Evolutionary conservation across 2,888 invertebrate species (phyloP).

Genomic region (Standfussiana lucernea): DNA sequence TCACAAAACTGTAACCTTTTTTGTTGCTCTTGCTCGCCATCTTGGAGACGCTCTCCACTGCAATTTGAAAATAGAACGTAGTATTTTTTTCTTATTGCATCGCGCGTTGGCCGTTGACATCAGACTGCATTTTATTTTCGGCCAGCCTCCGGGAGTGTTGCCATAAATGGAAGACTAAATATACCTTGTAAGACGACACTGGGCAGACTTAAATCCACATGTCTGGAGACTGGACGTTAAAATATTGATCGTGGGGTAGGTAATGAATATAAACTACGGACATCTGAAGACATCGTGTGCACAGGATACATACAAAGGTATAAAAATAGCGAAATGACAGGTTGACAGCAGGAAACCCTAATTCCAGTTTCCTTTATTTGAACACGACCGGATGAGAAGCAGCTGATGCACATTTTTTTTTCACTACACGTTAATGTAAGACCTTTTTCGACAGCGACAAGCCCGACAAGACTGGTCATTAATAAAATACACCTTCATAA

Average conservation of each 20-base stretch:
- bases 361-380: slow-evolving; percentile 56
- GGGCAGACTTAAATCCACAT: slow-evolving; percentile 53
- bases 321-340: slow-evolving; percentile 54
- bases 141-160: slow-evolving; percentile 84
- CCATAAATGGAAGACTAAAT: slow-evolving; percentile 80
- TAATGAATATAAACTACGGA: slow-evolving; percentile 50
- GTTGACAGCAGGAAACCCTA: slow-evolving; percentile 56
- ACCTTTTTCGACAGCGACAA: background rate
- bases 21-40: slow-evolving; percentile 72
- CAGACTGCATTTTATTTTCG: slow-evolving; percentile 86
- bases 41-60: slow-evolving; percentile 78
- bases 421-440: background rate
- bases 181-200: slow-evolving; percentile 75
- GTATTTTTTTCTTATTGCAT: slow-evolving; percentile 84
- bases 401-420: slow-evolving; percentile 50
- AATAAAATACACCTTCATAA: slow-evolving; percentile 7
- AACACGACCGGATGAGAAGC: slow-evolving; percentile 37
- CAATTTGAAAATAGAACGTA: slow-evolving; percentile 87
- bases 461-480: background rate
- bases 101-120: slow-evolving; percentile 86
- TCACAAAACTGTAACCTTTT: slow-evolving; percentile 77
- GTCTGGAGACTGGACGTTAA: slow-evolving; percentile 45
- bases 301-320: slow-evolving; percentile 44
- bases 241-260: slow-evolving; percentile 63
- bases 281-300: slow-evolving; percentile 39